phyloP scores from a whole-genome alignment of 1,140 invertebrate species.

The Anastrepha ludens region DNA sequence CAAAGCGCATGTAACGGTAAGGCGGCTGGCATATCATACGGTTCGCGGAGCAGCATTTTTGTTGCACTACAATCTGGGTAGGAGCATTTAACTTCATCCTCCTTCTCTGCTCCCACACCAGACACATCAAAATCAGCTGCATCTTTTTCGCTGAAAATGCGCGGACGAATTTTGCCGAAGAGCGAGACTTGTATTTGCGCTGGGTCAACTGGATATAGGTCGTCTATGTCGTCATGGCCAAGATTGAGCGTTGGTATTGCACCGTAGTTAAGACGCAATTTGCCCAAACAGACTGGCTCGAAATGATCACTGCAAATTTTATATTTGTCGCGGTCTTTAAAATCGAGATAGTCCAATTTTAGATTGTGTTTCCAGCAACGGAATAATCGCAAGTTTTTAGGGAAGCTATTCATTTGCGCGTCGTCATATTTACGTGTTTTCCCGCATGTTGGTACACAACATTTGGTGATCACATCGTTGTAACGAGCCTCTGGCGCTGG shows the following conservation, averaged over 20 bases:
- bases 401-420: constrained; percentile 71
- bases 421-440: constrained; percentile 70
- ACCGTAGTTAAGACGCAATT: constrained; percentile 66
- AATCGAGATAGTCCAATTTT: constrained; percentile 64
- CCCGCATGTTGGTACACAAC: constrained; percentile 69
- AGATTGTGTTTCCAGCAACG: constrained; percentile 68
- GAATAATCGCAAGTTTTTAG: constrained; percentile 65
- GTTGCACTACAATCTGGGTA: constrained; percentile 52
- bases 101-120: not conserved
- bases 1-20: constrained; percentile 51
- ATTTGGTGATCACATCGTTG: constrained; percentile 67
- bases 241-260: constrained; percentile 67
- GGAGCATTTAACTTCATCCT: constrained; percentile 43
- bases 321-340: constrained; percentile 68
- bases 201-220: constrained; percentile 66
- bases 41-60: constrained; percentile 52
- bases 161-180: constrained; percentile 46
- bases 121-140: constrained; percentile 9
- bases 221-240: constrained; percentile 66
- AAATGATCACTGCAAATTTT: constrained; percentile 72
- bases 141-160: constrained; percentile 32
- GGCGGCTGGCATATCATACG: constrained; percentile 51
- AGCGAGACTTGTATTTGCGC: constrained; percentile 61
- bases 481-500: constrained; percentile 67
- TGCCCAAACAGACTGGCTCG: constrained; percentile 70